These are phyloP conservation scores for Carposina sasakii DNA, from an alignment of 1,140 invertebrate genomes.

Conservation along the genomic window DNA sequence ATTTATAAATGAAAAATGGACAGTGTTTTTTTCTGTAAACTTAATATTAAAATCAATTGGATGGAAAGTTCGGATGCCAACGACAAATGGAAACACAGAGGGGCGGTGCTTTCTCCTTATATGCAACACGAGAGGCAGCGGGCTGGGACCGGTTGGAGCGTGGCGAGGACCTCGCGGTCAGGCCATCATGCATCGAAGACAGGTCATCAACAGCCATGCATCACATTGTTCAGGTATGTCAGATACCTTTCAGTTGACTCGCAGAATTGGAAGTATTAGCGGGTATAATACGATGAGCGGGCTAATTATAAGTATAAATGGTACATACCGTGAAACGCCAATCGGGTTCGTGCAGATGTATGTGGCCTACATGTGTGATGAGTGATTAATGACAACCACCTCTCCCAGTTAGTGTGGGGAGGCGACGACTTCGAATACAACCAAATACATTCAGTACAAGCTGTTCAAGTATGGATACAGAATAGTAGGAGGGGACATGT, in stretches of 20 bases:
- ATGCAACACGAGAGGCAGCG: not conserved
- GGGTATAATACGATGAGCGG: slow-evolving; percentile 46
- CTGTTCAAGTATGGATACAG: slow-evolving; percentile 54
- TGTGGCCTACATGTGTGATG: slow-evolving; percentile 43
- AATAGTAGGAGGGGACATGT: slow-evolving; percentile 41
- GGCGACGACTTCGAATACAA: slow-evolving; percentile 51
- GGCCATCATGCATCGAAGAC: slow-evolving; percentile 50
- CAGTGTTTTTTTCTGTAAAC: no score
- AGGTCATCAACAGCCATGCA: slow-evolving; percentile 44
- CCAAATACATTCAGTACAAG: slow-evolving; percentile 47
- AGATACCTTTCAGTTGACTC: slow-evolving; percentile 24
- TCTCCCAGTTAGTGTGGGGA: slow-evolving; percentile 56
- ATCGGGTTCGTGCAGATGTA: slow-evolving; percentile 59
- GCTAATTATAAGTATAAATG: slow-evolving; percentile 45
- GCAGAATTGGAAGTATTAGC: slow-evolving; percentile 43
- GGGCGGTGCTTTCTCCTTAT: no score
- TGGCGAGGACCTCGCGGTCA: slow-evolving; percentile 21
- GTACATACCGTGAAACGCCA: slow-evolving; percentile 37
- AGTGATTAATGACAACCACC: slow-evolving; percentile 52
- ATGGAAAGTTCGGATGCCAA: no score
- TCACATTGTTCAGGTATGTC: slow-evolving; percentile 42
- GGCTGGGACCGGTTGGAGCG: slow-evolving; percentile 13
- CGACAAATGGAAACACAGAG: no score
- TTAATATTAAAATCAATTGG: no score
- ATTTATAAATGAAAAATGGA: no score